A percentile compares a stretch with the other conserved stretches of the same genome.
These are phyloP conservation scores for Herpetotheres cachinnans DNA, from an alignment of 2,113 vertebrate genomes.

Conservation along the genomic window DNA sequence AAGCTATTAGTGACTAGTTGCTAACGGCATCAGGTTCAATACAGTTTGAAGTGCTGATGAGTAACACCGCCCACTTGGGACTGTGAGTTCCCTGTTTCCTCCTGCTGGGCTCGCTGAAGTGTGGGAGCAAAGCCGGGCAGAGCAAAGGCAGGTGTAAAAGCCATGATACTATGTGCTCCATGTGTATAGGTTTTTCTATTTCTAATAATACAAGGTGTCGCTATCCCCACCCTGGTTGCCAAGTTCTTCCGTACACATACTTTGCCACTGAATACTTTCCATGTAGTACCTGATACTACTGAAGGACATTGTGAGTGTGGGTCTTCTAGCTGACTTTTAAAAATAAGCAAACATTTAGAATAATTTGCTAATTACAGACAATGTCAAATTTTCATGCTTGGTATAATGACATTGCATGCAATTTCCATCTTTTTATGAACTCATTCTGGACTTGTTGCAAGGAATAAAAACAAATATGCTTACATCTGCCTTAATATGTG, in stretches of 20 bases:
- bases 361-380: background rate
- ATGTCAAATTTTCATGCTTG: background rate
- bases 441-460: background rate
- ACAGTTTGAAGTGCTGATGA: background rate
- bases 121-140: background rate
- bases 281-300: background rate
- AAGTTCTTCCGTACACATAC: background rate
- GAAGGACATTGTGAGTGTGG: background rate
- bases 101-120: background rate
- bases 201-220: background rate
- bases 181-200: background rate
- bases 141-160: background rate
- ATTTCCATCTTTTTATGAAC: background rate
- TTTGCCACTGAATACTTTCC: background rate
- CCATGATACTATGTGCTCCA: rapidly evolving
- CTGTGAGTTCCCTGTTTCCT: background rate
- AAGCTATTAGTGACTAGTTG: background rate
- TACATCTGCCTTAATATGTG: background rate
- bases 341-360: background rate
- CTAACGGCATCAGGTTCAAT: background rate
- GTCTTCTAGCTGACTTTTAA: background rate
- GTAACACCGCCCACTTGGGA: background rate
- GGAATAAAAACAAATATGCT: background rate
- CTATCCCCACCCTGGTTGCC: background rate
- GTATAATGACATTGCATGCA: background rate